Percentiles rank a stretch among this genome's conserved stretches.
Evolutionary conservation across 2,113 vertebrate genomes (phyloP).

Genomic region (Peromyscus maniculatus): DNA sequence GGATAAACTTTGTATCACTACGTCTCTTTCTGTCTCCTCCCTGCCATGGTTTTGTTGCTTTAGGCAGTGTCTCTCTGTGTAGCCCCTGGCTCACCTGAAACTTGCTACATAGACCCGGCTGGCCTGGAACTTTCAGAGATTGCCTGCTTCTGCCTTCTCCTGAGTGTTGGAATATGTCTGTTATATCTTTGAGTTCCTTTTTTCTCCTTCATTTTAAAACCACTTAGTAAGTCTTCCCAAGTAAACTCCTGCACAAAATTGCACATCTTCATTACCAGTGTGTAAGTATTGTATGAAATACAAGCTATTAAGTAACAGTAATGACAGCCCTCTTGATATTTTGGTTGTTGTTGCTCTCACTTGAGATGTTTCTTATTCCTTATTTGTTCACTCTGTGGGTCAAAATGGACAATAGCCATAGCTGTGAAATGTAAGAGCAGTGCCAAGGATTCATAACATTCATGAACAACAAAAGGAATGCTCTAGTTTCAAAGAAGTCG

Average conservation of each 20-base stretch:
- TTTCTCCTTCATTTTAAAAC: neutral
- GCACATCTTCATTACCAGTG: neutral
- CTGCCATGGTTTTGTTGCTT: neutral
- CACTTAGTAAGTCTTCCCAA: neutral
- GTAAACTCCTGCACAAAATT: neutral
- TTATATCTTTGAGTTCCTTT: neutral
- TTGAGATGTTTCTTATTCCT: neutral
- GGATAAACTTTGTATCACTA: neutral
- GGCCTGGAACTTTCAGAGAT: neutral
- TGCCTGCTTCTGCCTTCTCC: neutral
- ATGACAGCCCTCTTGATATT: neutral
- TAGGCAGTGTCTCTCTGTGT: neutral
- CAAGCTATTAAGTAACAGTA: neutral
- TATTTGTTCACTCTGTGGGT: constrained; percentile 39
- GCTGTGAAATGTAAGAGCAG: constrained; percentile 35
- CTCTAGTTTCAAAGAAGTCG: neutral
- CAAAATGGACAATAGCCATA: neutral
- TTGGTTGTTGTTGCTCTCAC: neutral
- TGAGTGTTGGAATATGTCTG: neutral
- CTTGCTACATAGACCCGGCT: neutral
- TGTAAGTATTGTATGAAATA: neutral
- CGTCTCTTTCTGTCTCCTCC: neutral
- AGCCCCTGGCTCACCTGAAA: neutral
- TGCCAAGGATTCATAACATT: neutral
- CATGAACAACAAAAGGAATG: neutral